Percentiles rank a stretch among this genome's conserved stretches.
Conservation (phyloP, 2,888 invertebrate genomes). For the Aspidiotus rigidus region DNA sequence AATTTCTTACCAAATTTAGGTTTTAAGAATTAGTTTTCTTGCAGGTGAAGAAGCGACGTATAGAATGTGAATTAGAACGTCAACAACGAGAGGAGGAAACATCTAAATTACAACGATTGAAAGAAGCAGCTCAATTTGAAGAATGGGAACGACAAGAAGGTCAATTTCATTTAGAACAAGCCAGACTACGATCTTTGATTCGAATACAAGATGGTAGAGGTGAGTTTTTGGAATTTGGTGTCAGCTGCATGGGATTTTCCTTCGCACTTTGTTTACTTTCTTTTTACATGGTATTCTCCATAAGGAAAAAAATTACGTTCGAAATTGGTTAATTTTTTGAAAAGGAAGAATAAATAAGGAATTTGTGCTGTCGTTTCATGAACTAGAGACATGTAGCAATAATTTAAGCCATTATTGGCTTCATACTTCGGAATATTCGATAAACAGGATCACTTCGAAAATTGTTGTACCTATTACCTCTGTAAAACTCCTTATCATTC, state of each 20-base stretch:
- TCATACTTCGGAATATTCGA: too few species aligned
- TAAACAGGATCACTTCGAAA: too few species aligned
- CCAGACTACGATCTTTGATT: slow-evolving; percentile 82
- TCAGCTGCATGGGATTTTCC: too few species aligned
- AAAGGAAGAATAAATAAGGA: not conserved
- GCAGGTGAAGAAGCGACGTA: slow-evolving; percentile 67
- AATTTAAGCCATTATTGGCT: too few species aligned
- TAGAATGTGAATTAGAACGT: slow-evolving; percentile 79
- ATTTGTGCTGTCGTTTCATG: too few species aligned
- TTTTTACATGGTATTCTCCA: not conserved
- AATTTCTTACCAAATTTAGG: too few species aligned
- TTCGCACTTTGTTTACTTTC: too few species aligned
- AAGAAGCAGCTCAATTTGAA: slow-evolving; percentile 81
- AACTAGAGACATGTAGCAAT: too few species aligned
- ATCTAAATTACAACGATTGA: slow-evolving; percentile 73
- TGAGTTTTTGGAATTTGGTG: slow-evolving; percentile 38
- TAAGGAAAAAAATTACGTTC: not conserved
- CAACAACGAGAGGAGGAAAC: slow-evolving; percentile 73
- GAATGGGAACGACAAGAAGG: slow-evolving; percentile 96
- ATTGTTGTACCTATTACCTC: too few species aligned
- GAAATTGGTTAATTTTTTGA: not conserved
- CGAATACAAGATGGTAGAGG: slow-evolving; percentile 89
- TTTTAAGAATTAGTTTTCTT: not conserved
- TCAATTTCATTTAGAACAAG: slow-evolving; percentile 94
- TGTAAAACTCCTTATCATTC: too few species aligned